Percentiles rank a stretch among this genome's conserved stretches.
phyloP scores from a whole-genome alignment of 2,888 invertebrate genomes.

The Drosophila cognata region DNA sequence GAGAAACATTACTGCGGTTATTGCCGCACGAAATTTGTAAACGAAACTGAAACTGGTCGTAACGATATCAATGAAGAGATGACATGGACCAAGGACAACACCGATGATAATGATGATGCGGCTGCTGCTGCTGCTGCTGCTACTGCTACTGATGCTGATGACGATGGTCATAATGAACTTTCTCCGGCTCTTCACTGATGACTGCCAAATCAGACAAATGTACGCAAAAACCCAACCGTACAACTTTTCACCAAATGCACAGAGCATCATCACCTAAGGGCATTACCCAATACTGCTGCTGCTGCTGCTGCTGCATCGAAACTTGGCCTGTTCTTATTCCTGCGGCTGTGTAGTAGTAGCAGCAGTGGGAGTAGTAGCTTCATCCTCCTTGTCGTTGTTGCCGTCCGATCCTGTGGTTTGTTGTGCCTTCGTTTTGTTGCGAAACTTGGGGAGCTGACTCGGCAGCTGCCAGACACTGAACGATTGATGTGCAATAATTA shows the following conservation, averaged over 20 bases:
- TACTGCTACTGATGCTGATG: slow-evolving; percentile 11
- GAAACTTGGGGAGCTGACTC: slow-evolving; percentile 53
- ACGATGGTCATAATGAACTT: slow-evolving; percentile 35
- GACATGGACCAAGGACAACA: slow-evolving; percentile 65
- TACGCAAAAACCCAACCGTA: slow-evolving; percentile 72
- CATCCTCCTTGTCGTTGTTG: not conserved
- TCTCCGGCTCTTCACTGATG: slow-evolving; percentile 47
- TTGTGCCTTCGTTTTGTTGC: slow-evolving; percentile 60
- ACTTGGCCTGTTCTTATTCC: slow-evolving; percentile 39
- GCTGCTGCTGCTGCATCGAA: slow-evolving; percentile 43
- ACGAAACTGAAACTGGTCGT: slow-evolving; percentile 77
- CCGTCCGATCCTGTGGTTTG: not conserved
- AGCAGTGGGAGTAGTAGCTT: not conserved
- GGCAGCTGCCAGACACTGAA: slow-evolving; percentile 62
- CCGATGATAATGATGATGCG: slow-evolving; percentile 23
- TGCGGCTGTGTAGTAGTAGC: not conserved
- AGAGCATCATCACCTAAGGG: slow-evolving; percentile 60
- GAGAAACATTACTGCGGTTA: slow-evolving; percentile 72
- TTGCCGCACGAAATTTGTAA: slow-evolving; percentile 76
- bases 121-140: slow-evolving; percentile 1
- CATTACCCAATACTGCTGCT: slow-evolving; percentile 25
- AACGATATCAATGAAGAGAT: slow-evolving; percentile 77
- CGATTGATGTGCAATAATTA: slow-evolving; percentile 83
- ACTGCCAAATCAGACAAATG: slow-evolving; percentile 78
- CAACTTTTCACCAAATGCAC: slow-evolving; percentile 73